Evolutionary conservation across 2,888 invertebrate species (phyloP), one percentile per base, ranked within the genome.

Genomic region (Tillus elongatus): DNA sequence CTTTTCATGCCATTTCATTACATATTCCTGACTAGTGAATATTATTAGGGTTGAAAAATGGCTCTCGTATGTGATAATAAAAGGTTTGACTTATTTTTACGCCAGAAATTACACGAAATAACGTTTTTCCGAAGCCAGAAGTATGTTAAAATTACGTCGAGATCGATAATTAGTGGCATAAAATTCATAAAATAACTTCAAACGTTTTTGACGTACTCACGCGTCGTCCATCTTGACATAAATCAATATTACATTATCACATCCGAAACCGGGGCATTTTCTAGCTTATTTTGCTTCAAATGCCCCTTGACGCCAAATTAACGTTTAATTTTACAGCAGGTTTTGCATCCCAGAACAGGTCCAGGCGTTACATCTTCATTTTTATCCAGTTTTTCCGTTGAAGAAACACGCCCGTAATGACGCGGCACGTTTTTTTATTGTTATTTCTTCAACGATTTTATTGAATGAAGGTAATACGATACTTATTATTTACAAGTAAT

Each of bases 81-180:
- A 66, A 66, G 66, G 66, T 66, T 66, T 64, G 66, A 60, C 61
- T 63, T 58, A 59, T 61, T 64, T 64, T 64, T 64, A 60, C 61
- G 57, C 61, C 54, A 54, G 47, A 57, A 52, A 59, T 54, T 55
- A 50, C 51, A 53, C 48, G 52, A 52, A 46, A 45, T 45, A 40
- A 43, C 54, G 53, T 53, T 54, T 53, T 54, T 50, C 40, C 52
- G 54, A 54, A 52, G 56, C 59, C 58, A 50, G 60, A 61, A 62
- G 56, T 59, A 61, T 58, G 59, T 58, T 58, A 54, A 59, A 52
- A 49, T 52, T 51, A 51, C 51, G 53, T 55, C 53, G 48, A 45
- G 49, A 50, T 43, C 50, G 50, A 47, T 46, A 15, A 8, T 33
- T 30, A 27, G 35, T 39, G 35, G n/a, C n/a, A n/a, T n/a, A n/a